Base-by-base conservation (phyloP, 2,888 invertebrate genomes). In the Ganaspis brasiliensis region DNA sequence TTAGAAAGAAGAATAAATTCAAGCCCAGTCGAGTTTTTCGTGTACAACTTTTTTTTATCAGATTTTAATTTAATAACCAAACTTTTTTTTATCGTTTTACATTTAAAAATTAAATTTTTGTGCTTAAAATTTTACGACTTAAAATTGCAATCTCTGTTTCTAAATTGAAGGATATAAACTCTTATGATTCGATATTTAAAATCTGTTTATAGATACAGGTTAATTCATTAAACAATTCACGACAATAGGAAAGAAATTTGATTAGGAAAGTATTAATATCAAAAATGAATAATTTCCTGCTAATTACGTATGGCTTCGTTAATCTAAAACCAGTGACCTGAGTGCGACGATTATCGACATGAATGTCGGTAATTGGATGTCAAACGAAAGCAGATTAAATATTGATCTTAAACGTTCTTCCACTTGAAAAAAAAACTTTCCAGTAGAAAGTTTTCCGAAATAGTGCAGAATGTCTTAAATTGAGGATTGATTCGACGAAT, bases 321-420 rank as follows among this genome's bases (percentile, higher is more conserved):
- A 45, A 67, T 67, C 24, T 67, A 45, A 67, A 67, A 45, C 45
- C 67, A 45, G 45, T 67, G 45, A 67, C 45, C 67, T 67, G 67
- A 67, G 67, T 45, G 67, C 67, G 45, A 67, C 40, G n/a, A 45
- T 67, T 45, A 67, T 63, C 63, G 63, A 40, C 67, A 67, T 14
- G 67, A 67, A 40, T 67, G 24, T 67, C 21, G 40, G 67, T 67
- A 67, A 67, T 67, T 45, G 67, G 67, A 24, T 67, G 40, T 24
- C 67, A 67, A 67, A 67, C 24, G 24, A 67, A 45, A 67, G 40
- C 67, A 40, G 45, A 67, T 67, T 67, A 45, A 45, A 67, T 67
- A 67, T 67, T 67, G 67, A 67, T 67, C 67, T 67, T 67, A 37
- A 67, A 45, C 67, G 45, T 19, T 67, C 40, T 24, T 14, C 10